A percentile compares a stretch with the other conserved stretches of the same genome.
Evolutionary conservation across 2,797 vertebrate genomes (phyloP).

Genomic region (Miichthys miiuy): DNA sequence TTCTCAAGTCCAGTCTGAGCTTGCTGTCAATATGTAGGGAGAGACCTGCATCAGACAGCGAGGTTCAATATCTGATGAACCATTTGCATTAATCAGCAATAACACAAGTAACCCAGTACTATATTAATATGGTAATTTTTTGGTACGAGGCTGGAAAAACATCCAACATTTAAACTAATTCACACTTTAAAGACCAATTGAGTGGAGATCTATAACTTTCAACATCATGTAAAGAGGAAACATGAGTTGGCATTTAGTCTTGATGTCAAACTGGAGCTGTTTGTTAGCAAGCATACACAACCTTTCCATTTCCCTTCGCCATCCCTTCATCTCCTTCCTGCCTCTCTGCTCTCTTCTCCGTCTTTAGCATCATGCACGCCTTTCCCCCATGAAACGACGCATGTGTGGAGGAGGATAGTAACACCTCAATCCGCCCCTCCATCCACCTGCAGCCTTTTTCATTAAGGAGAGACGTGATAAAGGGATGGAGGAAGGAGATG

Average conservation of each 20-base stretch:
- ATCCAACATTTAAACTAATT: not conserved
- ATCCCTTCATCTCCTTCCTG: not conserved
- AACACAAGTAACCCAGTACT: not conserved
- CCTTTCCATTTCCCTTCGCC: slow-evolving; percentile 8
- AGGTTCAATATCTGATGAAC: not conserved
- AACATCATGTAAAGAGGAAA: not conserved
- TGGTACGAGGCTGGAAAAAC: not conserved
- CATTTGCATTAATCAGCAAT: not conserved
- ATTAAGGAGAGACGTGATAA: slow-evolving; percentile 29
- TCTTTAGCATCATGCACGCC: not conserved
- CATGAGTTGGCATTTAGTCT: slow-evolving; percentile 36
- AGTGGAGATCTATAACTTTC: not conserved
- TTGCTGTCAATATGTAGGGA: not conserved
- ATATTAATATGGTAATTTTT: not conserved
- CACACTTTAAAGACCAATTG: not conserved
- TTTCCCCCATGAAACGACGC: not conserved
- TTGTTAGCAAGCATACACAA: slow-evolving; percentile 19
- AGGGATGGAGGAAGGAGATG: slow-evolving; percentile 10
- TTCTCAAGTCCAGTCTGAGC: no score
- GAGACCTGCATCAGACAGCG: no score
- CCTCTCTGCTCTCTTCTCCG: not conserved
- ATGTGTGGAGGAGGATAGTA: slow-evolving; percentile 8
- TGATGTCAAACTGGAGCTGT: slow-evolving; percentile 20
- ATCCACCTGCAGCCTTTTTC: slow-evolving; percentile 35
- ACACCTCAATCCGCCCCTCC: slow-evolving; percentile 9